These are phyloP conservation scores for Zapus hudsonius DNA, from an alignment of 2,113 vertebrate species.

Conservation along the genomic window DNA sequence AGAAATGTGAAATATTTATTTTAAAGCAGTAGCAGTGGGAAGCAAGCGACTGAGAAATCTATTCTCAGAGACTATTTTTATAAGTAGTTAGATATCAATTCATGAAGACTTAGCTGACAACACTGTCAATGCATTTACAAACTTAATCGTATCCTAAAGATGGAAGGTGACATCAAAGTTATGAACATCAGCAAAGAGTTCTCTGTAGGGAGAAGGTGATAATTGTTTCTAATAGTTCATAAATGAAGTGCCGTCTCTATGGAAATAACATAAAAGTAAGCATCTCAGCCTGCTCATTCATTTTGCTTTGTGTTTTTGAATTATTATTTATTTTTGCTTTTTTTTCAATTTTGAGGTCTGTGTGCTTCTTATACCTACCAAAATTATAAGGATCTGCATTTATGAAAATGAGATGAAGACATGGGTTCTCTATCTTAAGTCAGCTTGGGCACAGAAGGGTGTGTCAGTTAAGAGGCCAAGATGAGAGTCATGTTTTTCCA, in stretches of 20 bases:
- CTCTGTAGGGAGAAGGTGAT: constrained; percentile 53
- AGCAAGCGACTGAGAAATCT: neutral
- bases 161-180: constrained; percentile 40
- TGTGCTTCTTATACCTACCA: neutral
- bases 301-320: neutral
- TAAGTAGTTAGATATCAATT: neutral
- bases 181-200: neutral
- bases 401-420: neutral
- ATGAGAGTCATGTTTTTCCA: neutral
- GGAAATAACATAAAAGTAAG: constrained; percentile 21
- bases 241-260: constrained; percentile 44
- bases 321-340: too few species aligned
- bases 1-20: constrained; percentile 11
- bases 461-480: neutral
- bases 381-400: neutral
- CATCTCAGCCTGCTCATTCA: constrained; percentile 33
- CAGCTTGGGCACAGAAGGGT: neutral
- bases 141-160: constrained; percentile 30
- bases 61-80: neutral
- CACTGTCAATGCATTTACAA: neutral
- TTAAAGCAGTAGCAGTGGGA: neutral
- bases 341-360: constrained; percentile 29
- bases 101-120: neutral
- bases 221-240: constrained; percentile 53
- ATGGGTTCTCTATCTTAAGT: neutral